Evolutionary conservation across 2,888 invertebrate genomes (phyloP), one percentile per base, ranked within the genome.

Genomic region (Ichneumoninae sp.): DNA sequence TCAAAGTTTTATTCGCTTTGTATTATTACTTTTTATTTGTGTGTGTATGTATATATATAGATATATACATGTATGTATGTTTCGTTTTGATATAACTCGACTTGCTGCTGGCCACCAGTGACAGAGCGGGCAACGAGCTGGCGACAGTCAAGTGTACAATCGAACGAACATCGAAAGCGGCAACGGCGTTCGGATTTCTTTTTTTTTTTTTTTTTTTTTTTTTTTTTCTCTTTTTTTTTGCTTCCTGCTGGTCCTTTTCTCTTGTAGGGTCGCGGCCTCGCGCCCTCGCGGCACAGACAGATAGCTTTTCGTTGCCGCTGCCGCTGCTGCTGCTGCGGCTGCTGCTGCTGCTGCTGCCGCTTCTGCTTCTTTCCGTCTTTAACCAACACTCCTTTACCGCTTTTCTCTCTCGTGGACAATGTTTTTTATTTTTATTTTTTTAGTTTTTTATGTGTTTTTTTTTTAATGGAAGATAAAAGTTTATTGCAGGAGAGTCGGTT

Each of bases 181-280:
- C 44, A 16, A 47, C 44, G 44, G 44, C 44, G 44, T 47, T 47
- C 16, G 40, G 19, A 16, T 54, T 50, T 19, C 40, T 66, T 8
- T 30, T 68, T 26, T 71, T 70, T 54, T 33, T 60, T 10, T 63
- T 40, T 19, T 19, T 19, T 19, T 19, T 19, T 19, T 19, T 8
- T 30, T 68, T 26, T 71, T 70, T 54, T 33, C 50, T 10, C 50
- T 40, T 19, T 19, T 19, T 19, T 19, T 19, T 19, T 19, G n/a
- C n/a, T n/a, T n/a, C n/a, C n/a, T n/a, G n/a, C n/a, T n/a, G n/a
- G n/a, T n/a, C n/a, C n/a, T n/a, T n/a, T n/a, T n/a, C n/a, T n/a
- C n/a, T n/a, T n/a, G n/a, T n/a, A n/a, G 85, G 85, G 87, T 87
- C 87, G 85, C 80, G 85, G 83, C 85, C 85, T 85, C 80, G 85